A percentile compares a stretch with the other conserved stretches of the same genome.
Conservation (phyloP, 2,888 invertebrate genomes). For the Drosophila ezoana region DNA sequence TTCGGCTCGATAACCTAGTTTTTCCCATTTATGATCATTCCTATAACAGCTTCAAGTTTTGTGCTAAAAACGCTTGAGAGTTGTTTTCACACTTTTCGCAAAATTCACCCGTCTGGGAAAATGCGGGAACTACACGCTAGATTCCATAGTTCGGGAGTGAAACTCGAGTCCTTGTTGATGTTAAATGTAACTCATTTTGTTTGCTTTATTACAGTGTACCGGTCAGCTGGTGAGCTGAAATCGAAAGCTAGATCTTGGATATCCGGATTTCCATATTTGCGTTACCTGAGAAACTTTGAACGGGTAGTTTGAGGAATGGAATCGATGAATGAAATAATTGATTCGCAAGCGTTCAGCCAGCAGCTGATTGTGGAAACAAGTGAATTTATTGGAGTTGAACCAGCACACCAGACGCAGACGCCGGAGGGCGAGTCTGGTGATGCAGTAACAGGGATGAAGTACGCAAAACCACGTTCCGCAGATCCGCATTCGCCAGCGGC, state of each 20-base stretch:
- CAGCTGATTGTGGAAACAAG: constrained; percentile 84
- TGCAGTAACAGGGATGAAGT: constrained; percentile 16
- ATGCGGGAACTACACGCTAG: no score
- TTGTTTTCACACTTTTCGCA: no score
- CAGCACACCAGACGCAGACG: constrained; percentile 8
- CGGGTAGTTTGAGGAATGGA: constrained; percentile 84
- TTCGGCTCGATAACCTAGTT: no score
- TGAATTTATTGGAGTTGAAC: constrained; percentile 56
- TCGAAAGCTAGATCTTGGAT: neutral
- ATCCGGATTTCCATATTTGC: neutral
- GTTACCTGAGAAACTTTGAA: neutral
- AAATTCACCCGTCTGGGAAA: no score
- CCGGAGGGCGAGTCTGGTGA: constrained; percentile 29
- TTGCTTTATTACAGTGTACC: constrained; percentile 10
- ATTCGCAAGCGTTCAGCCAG: constrained; percentile 86
- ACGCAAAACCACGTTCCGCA: constrained; percentile 5
- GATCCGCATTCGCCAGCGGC: constrained; percentile 73
- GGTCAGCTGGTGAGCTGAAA: constrained; percentile 13
- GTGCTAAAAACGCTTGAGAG: no score
- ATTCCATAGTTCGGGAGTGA: no score
- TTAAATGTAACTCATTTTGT: no score
- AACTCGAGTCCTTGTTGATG: no score
- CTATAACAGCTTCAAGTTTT: no score
- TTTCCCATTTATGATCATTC: no score
- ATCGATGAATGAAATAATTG: constrained; percentile 87